phyloP scores from a whole-genome alignment of 2,888 invertebrate species.

The Rhagonycha fulva region DNA sequence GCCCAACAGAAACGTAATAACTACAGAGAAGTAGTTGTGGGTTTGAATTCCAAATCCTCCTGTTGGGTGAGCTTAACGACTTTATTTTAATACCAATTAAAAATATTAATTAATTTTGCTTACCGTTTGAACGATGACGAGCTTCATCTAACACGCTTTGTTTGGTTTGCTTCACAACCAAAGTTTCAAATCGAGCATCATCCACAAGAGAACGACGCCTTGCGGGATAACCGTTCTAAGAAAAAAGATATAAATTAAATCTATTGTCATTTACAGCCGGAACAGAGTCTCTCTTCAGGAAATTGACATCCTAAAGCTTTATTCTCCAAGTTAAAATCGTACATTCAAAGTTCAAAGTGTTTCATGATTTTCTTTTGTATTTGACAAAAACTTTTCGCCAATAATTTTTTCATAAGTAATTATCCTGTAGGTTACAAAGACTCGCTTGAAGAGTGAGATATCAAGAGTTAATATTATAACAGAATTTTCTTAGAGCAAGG shows the following conservation, averaged over 20 bases:
- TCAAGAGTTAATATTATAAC: slow-evolving; percentile 25
- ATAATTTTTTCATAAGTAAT: background rate
- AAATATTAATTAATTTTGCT: slow-evolving; percentile 45
- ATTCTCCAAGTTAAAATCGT: slow-evolving; percentile 7
- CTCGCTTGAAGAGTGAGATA: slow-evolving; percentile 37
- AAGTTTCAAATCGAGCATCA: slow-evolving; percentile 95
- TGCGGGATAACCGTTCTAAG: slow-evolving; percentile 95
- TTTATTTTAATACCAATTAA: background rate
- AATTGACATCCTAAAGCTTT: slow-evolving; percentile 39
- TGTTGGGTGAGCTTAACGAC: slow-evolving; percentile 22
- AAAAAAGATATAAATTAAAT: slow-evolving; percentile 31
- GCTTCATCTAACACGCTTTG: slow-evolving; percentile 91
- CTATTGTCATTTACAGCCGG: slow-evolving; percentile 47
- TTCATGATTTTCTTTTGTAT: background rate
- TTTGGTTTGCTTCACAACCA: slow-evolving; percentile 94
- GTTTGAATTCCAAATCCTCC: background rate
- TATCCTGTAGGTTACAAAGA: background rate
- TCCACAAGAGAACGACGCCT: slow-evolving; percentile 94
- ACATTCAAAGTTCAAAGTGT: slow-evolving; percentile 15
- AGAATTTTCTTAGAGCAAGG: slow-evolving; percentile 45
- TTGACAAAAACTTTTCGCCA: background rate
- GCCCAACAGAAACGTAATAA: background rate
- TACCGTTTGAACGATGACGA: slow-evolving; percentile 85
- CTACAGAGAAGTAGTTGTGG: background rate
- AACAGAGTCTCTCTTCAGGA: slow-evolving; percentile 40